Evolutionary conservation across 30 jellyfish, hydroid and myxozoan species (phyloP).

Genomic region (Phacellophora camtschatica): DNA sequence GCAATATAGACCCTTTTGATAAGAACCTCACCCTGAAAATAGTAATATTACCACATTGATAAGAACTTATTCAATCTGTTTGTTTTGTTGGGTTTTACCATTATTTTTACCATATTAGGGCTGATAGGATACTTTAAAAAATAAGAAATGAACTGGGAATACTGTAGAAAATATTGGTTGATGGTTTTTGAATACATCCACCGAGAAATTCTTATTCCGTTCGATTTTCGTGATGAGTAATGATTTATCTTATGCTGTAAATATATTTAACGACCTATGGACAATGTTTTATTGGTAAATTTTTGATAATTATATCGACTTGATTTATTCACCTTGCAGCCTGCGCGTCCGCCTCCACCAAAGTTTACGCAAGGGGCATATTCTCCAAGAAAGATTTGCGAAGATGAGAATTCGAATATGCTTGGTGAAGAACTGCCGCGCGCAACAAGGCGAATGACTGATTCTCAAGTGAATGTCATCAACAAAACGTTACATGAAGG

Average conservation of each 20-base stretch:
- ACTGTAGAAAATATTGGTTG: no score
- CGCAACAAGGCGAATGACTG: background rate
- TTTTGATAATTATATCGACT: background rate
- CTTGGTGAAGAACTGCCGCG: slow-evolving; percentile 11
- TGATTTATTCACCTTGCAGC: slow-evolving; percentile 16
- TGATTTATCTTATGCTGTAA: background rate
- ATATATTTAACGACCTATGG: background rate
- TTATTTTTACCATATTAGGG: no score
- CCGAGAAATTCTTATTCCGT: no score
- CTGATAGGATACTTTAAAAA: no score
- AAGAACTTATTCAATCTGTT: no score
- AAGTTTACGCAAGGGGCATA: slow-evolving; percentile 26
- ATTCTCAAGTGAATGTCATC: background rate
- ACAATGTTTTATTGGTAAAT: background rate
- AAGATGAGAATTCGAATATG: slow-evolving; percentile 59
- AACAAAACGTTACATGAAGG: background rate
- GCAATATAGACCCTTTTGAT: no score
- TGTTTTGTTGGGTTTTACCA: no score
- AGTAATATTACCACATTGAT: no score
- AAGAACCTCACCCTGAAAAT: no score
- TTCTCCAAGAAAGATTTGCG: slow-evolving; percentile 44
- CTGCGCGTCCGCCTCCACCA: slow-evolving; percentile 96
- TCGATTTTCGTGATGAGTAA: background rate
- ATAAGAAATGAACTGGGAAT: no score
- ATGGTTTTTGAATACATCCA: no score